Conservation (phyloP, 2,888 invertebrate species). For the Caenorhabditis sp. region DNA sequence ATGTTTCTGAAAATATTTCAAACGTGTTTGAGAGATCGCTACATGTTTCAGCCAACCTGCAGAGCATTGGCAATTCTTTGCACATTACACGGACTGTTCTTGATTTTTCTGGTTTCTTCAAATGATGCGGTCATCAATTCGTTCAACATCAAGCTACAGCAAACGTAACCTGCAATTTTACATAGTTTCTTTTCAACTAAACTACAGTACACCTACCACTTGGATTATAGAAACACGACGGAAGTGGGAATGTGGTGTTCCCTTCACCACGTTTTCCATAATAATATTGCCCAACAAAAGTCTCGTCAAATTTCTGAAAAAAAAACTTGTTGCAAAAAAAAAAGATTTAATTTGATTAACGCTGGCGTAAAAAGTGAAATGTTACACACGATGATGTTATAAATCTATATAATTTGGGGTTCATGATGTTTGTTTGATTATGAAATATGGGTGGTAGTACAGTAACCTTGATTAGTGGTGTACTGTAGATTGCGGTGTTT, state of each 20-base stretch:
- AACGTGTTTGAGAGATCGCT: background rate
- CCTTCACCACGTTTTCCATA: slow-evolving; percentile 41
- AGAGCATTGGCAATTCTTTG: slow-evolving; percentile 45
- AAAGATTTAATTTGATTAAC: too few species aligned
- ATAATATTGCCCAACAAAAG: slow-evolving; percentile 45
- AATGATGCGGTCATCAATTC: slow-evolving; percentile 56
- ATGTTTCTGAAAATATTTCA: slow-evolving; percentile 12
- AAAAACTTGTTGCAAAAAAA: too few species aligned
- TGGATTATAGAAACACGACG: slow-evolving; percentile 63
- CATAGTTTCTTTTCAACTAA: too few species aligned
- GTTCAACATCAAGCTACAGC: slow-evolving; percentile 57
- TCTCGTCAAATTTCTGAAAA: slow-evolving; percentile 34
- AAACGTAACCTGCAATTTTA: slow-evolving; percentile 56
- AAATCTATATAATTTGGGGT: too few species aligned
- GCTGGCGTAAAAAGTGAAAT: too few species aligned
- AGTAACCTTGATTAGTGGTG: too few species aligned
- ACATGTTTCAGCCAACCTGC: slow-evolving; percentile 36
- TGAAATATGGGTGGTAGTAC: too few species aligned
- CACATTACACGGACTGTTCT: slow-evolving; percentile 53
- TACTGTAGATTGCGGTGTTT: too few species aligned
- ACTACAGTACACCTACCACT: too few species aligned
- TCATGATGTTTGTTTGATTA: too few species aligned
- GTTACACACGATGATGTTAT: too few species aligned
- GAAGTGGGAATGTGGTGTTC: slow-evolving; percentile 51
- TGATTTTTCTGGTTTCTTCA: slow-evolving; percentile 33